phyloP scores from a whole-genome alignment of 2,888 invertebrate genomes.

The Trichopria drosophilae region DNA sequence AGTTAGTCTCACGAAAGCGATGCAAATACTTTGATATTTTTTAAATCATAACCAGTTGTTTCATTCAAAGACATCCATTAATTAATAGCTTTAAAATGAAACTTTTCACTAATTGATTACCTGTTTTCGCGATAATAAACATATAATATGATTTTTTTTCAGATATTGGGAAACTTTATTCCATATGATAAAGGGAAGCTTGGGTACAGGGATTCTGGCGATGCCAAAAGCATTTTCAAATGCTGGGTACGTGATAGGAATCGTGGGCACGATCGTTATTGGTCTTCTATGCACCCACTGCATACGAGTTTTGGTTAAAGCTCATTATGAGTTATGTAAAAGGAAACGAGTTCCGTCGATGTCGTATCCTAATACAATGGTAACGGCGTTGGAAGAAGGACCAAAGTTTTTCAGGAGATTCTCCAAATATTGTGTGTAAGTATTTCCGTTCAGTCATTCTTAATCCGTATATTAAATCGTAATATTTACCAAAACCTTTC shows the following conservation, averaged over 20 bases:
- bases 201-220: conserved; percentile 90
- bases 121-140: too few relatives aligned
- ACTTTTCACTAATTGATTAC: too few relatives aligned
- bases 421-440: conserved; percentile 33
- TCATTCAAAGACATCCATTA: too few relatives aligned
- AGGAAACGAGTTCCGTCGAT: conserved; percentile 65
- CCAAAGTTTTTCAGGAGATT: conserved; percentile 65
- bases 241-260: conserved; percentile 80
- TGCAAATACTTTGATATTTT: too few relatives aligned
- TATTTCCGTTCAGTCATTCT: conserved; percentile 5
- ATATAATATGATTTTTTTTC: too few relatives aligned
- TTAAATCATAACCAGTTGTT: too few relatives aligned
- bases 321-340: conserved; percentile 64
- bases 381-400: conserved; percentile 77
- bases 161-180: conserved; percentile 81
- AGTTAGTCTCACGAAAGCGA: too few relatives aligned
- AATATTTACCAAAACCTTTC: conserved; percentile 12
- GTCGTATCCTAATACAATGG: conserved; percentile 80
- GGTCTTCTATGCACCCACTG: conserved; percentile 92
- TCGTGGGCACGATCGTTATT: conserved; percentile 78
- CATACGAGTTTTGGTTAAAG: conserved; percentile 82
- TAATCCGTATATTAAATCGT: background rate
- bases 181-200: conserved; percentile 84
- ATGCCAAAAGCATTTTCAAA: conserved; percentile 87
- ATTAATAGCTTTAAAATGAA: too few relatives aligned